Conservation (phyloP, 2,888 invertebrate genomes). For the Drosophila sordidula region DNA sequence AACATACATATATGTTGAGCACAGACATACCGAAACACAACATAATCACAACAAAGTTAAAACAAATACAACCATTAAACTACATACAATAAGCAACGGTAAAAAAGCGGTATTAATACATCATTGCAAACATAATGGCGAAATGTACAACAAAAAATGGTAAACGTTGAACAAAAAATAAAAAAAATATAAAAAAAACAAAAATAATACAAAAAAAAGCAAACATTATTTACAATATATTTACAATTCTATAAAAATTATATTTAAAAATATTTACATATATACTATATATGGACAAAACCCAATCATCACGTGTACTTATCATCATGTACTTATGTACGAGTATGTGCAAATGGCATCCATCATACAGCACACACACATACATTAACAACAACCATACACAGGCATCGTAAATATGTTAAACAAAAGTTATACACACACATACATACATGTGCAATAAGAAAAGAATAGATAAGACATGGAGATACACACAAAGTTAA, state of each 20-base stretch:
- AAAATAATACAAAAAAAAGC: constrained; percentile 61
- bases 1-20: constrained; percentile 47
- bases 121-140: constrained; percentile 53
- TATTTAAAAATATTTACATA: constrained; percentile 81
- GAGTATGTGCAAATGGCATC: constrained; percentile 37
- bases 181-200: constrained; percentile 27
- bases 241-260: constrained; percentile 78
- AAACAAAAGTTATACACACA: constrained; percentile 28
- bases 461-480: constrained; percentile 8
- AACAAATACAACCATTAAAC: constrained; percentile 52
- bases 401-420: constrained; percentile 36
- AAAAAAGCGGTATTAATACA: constrained; percentile 68
- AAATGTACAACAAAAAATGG: constrained; percentile 75
- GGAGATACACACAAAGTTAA: constrained; percentile 70
- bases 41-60: constrained; percentile 63
- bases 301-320: constrained; percentile 54
- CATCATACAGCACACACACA: constrained; percentile 21
- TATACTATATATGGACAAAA: constrained; percentile 62
- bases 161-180: constrained; percentile 56
- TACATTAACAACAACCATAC: constrained; percentile 21
- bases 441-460: constrained; percentile 51
- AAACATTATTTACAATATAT: constrained; percentile 80
- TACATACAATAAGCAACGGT: constrained; percentile 66
- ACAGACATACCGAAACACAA: constrained; percentile 46
- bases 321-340: constrained; percentile 20